Evolutionary conservation across 2,888 invertebrate species (phyloP).

Genomic region (Gymnoscelis rufifasciata): DNA sequence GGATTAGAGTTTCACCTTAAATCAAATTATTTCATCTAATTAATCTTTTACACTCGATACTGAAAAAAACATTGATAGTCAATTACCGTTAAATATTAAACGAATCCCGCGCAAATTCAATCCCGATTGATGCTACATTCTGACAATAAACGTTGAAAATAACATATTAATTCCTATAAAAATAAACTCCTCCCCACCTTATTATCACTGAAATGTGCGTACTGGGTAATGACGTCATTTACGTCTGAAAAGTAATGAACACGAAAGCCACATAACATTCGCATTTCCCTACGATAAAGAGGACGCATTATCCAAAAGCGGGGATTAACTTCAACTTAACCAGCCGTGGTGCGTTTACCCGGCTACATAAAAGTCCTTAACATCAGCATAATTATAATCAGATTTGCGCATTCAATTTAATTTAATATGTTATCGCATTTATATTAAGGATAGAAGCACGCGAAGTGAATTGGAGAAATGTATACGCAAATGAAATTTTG

Average conservation of each 20-base stretch:
- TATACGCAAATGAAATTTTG: too few relatives aligned
- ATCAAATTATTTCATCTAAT: too few relatives aligned
- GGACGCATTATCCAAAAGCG: conserved; percentile 26
- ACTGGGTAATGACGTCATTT: conserved; percentile 21
- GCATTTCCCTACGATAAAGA: conserved; percentile 27
- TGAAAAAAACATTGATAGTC: too few relatives aligned
- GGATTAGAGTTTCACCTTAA: too few relatives aligned
- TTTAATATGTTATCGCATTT: too few relatives aligned
- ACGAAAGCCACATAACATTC: conserved; percentile 26
- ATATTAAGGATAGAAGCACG: too few relatives aligned
- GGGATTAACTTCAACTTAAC: conserved; percentile 23
- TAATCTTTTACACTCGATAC: too few relatives aligned
- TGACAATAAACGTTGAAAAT: background rate
- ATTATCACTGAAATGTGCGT: conserved; percentile 4
- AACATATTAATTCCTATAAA: background rate
- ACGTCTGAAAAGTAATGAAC: conserved; percentile 26
- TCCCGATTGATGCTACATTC: background rate
- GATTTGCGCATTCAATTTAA: too few relatives aligned
- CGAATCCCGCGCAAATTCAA: too few relatives aligned
- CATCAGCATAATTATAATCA: too few relatives aligned
- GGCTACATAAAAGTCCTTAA: background rate
- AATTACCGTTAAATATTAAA: too few relatives aligned
- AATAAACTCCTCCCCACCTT: background rate
- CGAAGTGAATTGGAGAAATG: too few relatives aligned
- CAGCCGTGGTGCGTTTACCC: conserved; percentile 14